Evolutionary conservation across 2,888 invertebrate species (phyloP), one percentile per base, ranked within the genome.

Genomic region (Theretra japonica): DNA sequence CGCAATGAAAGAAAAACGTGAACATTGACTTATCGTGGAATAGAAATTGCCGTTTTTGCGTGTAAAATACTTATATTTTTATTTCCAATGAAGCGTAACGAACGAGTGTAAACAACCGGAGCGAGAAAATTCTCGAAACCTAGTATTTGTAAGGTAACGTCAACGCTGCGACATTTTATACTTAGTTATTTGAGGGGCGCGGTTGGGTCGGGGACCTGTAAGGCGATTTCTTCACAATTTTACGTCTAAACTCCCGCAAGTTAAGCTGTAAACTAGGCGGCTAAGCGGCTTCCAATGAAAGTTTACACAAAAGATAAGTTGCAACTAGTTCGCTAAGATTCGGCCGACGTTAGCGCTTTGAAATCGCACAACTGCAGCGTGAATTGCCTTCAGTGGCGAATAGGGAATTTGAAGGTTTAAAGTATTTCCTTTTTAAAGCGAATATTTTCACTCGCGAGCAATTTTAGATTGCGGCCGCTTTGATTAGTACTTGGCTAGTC

Each of bases 231-330:
- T 17, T 48, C 23, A 41, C 21, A 48, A 65, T 48, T 65, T 65
- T 23, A 65, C 21, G 56, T 28, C 70, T 68, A 72, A 75, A 23
- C 23, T 79, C 50, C 82, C 79, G 75, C 78, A 81, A 82, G 83
- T 85, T 86, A 86, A 85, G 81, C 79, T 82, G 81, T 80, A 86
- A 83, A 83, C 82, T 86, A 78, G 77, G 73, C 75, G 80, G 85
- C 87, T 89, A 86, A 88, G 83, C 82, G 76, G 81, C 79, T 79
- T 77, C 82, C 83, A 90, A 90, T 87, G 87, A 88, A 88, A 90
- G 91, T 91, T 91, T 92, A 88, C 89, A 88, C 88, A 86, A 86
- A 86, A 88, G 90, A 91, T 92, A 86, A 33, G 15, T 65, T 65
- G 70, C 33, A 56, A 30, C 62, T 56, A 65, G 53, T 65, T 65